Base-by-base conservation (phyloP, 2,113 vertebrate species). In the Carassius carassius region DNA sequence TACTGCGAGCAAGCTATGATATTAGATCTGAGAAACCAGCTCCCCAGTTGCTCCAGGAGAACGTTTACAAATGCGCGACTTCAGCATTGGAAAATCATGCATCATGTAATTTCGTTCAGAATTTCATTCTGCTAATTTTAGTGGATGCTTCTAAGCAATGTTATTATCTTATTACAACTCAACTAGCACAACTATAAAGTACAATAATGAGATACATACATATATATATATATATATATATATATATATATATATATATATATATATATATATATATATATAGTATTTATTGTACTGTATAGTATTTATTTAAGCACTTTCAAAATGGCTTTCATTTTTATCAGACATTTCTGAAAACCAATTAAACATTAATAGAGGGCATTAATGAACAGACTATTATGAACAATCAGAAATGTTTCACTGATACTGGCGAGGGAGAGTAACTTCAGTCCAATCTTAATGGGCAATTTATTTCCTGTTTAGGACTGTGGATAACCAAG, bases 381-480 rank as follows among this genome's bases (percentile, higher is more conserved):
- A 6, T 29, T 17, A 67, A 67, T 67, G 14, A 67, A 32, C 29
- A 67, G 63, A 37, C 8, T 54, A 47, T 47, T 47, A 47, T 9
- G 44, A 47, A 10, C 11, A 47, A 47, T 47, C 44, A 3, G 44
- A 47, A 47, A 47, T 47, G 44, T 44, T 44, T 44, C 41, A 44
- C 41, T 44, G 23, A 70, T 29, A 6, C 49, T 41, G 21, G 51
- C 29, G 19, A 29, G 67, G 67, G 80, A 74, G 82, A 81, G 86
- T 70, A 60, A 85, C 44, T 85, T 37, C 65, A 86, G 56, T 81
- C 83, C 47, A 77, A 74, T 85, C 81, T 80, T 80, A 23, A 88
- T 56, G 84, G 54, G 0, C 69, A 58, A 80, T 75, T 79, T 37
- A 83, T 80, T 70, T 74, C 35, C 56, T 85, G 67, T 32, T 87